Conservation (phyloP, 2,888 invertebrate species). For the Tenthredo distinguenda region DNA sequence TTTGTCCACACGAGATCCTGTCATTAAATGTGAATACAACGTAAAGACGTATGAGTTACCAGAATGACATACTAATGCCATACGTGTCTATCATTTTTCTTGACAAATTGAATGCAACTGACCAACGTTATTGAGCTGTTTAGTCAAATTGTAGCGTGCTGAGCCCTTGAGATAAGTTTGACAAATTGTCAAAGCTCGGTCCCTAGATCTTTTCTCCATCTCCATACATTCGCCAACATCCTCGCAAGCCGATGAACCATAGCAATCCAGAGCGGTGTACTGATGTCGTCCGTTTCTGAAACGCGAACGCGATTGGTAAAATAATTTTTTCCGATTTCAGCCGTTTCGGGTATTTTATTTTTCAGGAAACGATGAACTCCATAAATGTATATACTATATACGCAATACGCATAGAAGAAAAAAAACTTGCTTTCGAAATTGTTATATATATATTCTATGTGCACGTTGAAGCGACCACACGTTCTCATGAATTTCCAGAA, state of each 20-base stretch:
- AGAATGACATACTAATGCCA: not conserved
- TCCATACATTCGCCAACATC: constrained; percentile 82
- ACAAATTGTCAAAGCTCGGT: constrained; percentile 85
- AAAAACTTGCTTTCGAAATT: not conserved
- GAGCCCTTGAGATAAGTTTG: constrained; percentile 82
- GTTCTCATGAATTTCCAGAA: not conserved
- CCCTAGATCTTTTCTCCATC: constrained; percentile 83
- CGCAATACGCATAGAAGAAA: not conserved
- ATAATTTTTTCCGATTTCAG: constrained; percentile 11
- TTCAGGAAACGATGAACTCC: not conserved
- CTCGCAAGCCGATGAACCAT: constrained; percentile 79
- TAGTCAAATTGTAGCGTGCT: constrained; percentile 88
- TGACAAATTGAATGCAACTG: constrained; percentile 58
- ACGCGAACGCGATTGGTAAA: constrained; percentile 60
- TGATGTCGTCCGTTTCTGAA: constrained; percentile 80
- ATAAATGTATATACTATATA: not conserved
- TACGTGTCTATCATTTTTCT: not conserved
- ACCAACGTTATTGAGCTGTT: constrained; percentile 90
- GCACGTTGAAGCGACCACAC: not conserved
- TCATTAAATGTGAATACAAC: not conserved
- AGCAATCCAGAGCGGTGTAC: constrained; percentile 83
- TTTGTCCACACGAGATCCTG: constrained; percentile 90
- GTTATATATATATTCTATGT: not conserved
- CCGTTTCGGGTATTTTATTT: constrained; percentile 21
- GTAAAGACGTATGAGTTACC: not conserved